phyloP scores from a whole-genome alignment of 2,888 invertebrate genomes.

The Erannis defoliaria region DNA sequence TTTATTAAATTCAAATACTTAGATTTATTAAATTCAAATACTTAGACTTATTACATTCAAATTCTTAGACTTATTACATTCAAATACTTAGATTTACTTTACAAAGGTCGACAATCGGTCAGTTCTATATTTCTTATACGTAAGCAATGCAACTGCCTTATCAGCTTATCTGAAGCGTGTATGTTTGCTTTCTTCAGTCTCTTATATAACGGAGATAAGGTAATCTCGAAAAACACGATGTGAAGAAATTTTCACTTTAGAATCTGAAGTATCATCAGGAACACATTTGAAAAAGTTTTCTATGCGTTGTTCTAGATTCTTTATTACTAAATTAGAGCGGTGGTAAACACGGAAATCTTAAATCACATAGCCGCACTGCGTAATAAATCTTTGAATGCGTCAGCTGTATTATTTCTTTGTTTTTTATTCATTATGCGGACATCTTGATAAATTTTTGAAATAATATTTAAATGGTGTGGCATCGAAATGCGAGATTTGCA shows the following conservation, averaged over 20 bases:
- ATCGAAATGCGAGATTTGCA: conserved; percentile 2
- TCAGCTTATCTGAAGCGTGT: conserved; percentile 17
- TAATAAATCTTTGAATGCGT: conserved; percentile 31
- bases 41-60: not conserved
- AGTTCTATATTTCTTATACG: conserved; percentile 2
- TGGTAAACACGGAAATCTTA: conserved; percentile 33
- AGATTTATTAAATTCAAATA: not conserved
- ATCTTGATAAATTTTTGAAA: conserved; percentile 11
- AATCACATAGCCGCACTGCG: conserved; percentile 25
- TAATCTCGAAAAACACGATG: not conserved
- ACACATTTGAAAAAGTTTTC: no score
- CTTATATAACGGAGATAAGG: conserved; percentile 17
- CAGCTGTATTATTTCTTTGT: conserved; percentile 29
- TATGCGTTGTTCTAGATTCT: no score
- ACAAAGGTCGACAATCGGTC: conserved; percentile 1
- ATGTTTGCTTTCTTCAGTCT: conserved; percentile 21
- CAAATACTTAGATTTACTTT: no score
- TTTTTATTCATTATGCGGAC: conserved; percentile 16
- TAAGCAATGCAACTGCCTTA: conserved; percentile 16
- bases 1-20: not conserved
- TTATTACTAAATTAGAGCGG: not conserved
- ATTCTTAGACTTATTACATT: not conserved
- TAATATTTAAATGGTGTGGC: conserved; percentile 1
- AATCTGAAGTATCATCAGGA: not conserved
- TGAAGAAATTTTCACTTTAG: not conserved